Conservation (phyloP, 2,113 vertebrate genomes). For the Azemiops feae region DNA sequence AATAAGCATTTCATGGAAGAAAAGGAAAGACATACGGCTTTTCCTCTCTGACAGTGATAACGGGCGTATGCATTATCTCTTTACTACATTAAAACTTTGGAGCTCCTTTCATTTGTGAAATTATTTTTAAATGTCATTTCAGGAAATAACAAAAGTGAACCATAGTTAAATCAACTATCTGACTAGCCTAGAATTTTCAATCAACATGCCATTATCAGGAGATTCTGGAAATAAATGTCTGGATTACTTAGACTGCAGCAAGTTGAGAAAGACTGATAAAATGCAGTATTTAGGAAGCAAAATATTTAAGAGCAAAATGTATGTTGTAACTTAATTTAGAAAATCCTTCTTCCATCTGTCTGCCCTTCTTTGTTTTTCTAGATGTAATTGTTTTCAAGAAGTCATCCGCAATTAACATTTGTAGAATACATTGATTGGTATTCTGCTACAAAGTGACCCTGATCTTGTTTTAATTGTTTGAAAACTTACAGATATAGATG, state of each 20-base stretch:
- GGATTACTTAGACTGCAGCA: neutral
- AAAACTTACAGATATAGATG: neutral
- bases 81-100: neutral
- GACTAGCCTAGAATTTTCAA: neutral
- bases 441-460: neutral
- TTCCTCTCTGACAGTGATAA: neutral
- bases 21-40: neutral
- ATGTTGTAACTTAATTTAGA: neutral
- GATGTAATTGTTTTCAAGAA: neutral
- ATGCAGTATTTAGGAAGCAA: neutral
- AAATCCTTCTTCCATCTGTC: neutral
- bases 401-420: slow-evolving; percentile 14
- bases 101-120: neutral
- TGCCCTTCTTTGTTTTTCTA: neutral
- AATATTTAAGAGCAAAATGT: neutral
- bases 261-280: neutral
- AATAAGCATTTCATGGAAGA: neutral
- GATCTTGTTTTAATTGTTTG: neutral
- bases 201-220: neutral
- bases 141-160: neutral
- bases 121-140: too few species aligned
- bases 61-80: neutral
- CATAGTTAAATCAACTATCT: neutral
- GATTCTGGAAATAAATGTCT: neutral
- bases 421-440: slow-evolving; percentile 19